Evolutionary conservation across 1,140 invertebrate species (phyloP).

Genomic region (Batillaria attramentaria): DNA sequence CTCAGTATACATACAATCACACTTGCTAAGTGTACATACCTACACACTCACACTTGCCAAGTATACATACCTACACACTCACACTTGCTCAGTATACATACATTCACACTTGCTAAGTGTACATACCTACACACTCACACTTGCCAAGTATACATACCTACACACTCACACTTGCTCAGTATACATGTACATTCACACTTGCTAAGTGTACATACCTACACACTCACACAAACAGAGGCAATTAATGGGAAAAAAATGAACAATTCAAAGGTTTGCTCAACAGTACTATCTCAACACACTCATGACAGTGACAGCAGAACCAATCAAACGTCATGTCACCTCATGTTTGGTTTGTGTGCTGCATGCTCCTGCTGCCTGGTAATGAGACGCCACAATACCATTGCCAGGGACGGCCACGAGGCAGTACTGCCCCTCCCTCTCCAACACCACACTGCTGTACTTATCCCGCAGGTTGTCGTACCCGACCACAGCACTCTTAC

Average conservation of each 20-base stretch:
- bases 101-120: no score
- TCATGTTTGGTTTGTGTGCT: background rate
- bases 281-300: background rate
- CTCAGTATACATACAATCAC: no score
- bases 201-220: background rate
- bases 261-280: no score
- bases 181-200: background rate
- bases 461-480: background rate
- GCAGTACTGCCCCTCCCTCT: background rate
- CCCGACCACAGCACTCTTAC: conserved; percentile 5
- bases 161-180: background rate
- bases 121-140: no score
- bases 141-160: no score
- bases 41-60: no score
- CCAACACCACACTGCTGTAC: background rate
- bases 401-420: conserved; percentile 19
- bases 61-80: no score
- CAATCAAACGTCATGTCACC: background rate
- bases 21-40: no score
- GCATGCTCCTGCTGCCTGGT: background rate
- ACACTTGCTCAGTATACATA: no score
- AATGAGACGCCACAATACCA: conserved; percentile 20
- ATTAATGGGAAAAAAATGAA: no score
- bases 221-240: no score
- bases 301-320: background rate